A percentile compares a stretch with the other conserved stretches of the same genome.
Conservation (phyloP, 2,797 vertebrate species). For the Meriones psammophilus region DNA sequence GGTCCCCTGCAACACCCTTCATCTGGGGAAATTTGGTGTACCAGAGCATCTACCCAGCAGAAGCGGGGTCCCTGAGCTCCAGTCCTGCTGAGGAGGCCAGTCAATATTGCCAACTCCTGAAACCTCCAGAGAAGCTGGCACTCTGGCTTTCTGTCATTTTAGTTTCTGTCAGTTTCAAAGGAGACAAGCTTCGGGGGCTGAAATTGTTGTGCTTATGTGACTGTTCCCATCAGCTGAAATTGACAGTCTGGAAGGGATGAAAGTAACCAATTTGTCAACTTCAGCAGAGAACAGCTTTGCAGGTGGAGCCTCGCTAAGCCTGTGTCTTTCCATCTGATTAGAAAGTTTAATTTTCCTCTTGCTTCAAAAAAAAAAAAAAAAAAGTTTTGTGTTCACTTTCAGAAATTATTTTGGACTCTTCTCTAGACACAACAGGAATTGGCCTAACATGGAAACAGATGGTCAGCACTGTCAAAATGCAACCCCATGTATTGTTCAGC, state of each 20-base stretch:
- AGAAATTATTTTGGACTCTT: slow-evolving; percentile 62
- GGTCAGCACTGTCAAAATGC: slow-evolving; percentile 70
- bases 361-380: slow-evolving; percentile 71
- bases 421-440: slow-evolving; percentile 51
- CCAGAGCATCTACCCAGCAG: neutral
- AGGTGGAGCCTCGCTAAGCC: slow-evolving; percentile 68
- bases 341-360: slow-evolving; percentile 71
- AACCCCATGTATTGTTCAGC: slow-evolving; percentile 54
- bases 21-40: slow-evolving; percentile 11
- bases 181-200: slow-evolving; percentile 49
- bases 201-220: slow-evolving; percentile 74
- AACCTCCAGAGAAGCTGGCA: slow-evolving; percentile 44
- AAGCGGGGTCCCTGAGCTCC: neutral
- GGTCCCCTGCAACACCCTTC: neutral
- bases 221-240: slow-evolving; percentile 64
- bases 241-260: slow-evolving; percentile 74
- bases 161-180: slow-evolving; percentile 72
- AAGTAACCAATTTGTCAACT: slow-evolving; percentile 82
- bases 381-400: slow-evolving; percentile 70
- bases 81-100: slow-evolving; percentile 51
- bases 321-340: slow-evolving; percentile 57
- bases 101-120: slow-evolving; percentile 23
- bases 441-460: slow-evolving; percentile 62
- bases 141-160: slow-evolving; percentile 67
- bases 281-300: slow-evolving; percentile 70